phyloP scores from a whole-genome alignment of 2,113 vertebrate genomes.

The Notothenia rossii region DNA sequence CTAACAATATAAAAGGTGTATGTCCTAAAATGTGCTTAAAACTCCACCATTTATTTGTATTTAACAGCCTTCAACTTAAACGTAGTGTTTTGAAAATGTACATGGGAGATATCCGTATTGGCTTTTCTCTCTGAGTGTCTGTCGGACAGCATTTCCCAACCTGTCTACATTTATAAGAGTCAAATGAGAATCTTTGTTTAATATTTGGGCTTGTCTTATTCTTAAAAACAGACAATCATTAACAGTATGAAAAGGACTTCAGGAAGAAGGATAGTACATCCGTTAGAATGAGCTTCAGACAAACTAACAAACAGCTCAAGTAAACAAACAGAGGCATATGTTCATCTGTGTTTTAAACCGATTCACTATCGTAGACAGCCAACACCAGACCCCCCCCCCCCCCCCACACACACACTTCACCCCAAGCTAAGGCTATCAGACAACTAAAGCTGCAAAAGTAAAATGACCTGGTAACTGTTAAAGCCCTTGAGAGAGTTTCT shows the following conservation, averaged over 20 bases:
- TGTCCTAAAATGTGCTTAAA: neutral
- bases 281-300: slow-evolving; percentile 36
- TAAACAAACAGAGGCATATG: slow-evolving; percentile 58
- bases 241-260: slow-evolving; percentile 37
- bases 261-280: slow-evolving; percentile 18
- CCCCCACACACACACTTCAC: slow-evolving; percentile 6
- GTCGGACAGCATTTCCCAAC: neutral
- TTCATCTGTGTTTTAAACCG: slow-evolving; percentile 51
- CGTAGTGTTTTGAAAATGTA: neutral
- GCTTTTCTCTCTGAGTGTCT: neutral
- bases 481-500: slow-evolving; percentile 73
- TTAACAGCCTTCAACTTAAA: neutral
- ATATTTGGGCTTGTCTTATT: neutral
- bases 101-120: too few relatives aligned
- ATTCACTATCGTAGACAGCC: slow-evolving; percentile 45
- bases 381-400: slow-evolving; percentile 39
- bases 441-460: slow-evolving; percentile 74
- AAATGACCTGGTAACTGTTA: slow-evolving; percentile 73
- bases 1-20: neutral
- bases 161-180: neutral
- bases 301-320: slow-evolving; percentile 29
- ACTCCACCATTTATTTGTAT: too few relatives aligned
- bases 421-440: slow-evolving; percentile 74
- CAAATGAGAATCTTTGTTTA: neutral
- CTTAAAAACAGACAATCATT: slow-evolving; percentile 11